These are phyloP conservation scores for Dicerorhinus sumatrensis DNA, from an alignment of 2,113 vertebrate species.

Conservation along the genomic window DNA sequence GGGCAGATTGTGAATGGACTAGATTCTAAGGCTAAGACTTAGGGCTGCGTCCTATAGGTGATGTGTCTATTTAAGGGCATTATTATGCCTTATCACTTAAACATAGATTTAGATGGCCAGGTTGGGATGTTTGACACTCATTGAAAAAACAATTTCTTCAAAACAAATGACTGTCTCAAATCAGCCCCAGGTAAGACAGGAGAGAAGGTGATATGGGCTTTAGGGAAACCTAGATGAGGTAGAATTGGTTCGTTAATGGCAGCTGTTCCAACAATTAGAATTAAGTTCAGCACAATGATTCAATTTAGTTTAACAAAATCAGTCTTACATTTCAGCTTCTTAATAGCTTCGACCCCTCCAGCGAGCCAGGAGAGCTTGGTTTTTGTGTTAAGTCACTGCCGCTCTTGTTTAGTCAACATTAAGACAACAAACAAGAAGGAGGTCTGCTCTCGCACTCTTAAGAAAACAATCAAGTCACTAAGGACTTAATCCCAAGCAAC, in stretches of 20 bases:
- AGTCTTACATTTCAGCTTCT: slow-evolving; percentile 62
- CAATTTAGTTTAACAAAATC: slow-evolving; percentile 58
- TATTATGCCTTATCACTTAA: background rate
- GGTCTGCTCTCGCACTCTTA: background rate
- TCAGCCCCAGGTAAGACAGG: slow-evolving; percentile 33
- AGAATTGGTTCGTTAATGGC: slow-evolving; percentile 22
- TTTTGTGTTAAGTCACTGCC: slow-evolving; percentile 6
- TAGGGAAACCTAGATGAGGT: background rate
- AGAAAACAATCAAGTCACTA: slow-evolving; percentile 62
- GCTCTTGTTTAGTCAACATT: slow-evolving; percentile 58
- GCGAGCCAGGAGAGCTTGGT: background rate
- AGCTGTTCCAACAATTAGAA: slow-evolving; percentile 66
- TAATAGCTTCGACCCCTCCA: slow-evolving; percentile 57
- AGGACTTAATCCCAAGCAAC: slow-evolving; percentile 36
- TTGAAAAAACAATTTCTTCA: slow-evolving; percentile 1
- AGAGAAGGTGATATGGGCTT: slow-evolving; percentile 40
- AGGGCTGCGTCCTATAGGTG: background rate
- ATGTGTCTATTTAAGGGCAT: background rate
- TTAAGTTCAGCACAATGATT: slow-evolving; percentile 60
- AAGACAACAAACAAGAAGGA: slow-evolving; percentile 54
- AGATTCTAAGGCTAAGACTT: background rate
- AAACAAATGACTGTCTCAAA: slow-evolving; percentile 49
- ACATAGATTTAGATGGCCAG: background rate
- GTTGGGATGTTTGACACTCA: slow-evolving; percentile 30
- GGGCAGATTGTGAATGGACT: background rate